A percentile compares a stretch with the other conserved stretches of the same genome.
Evolutionary conservation across 2,888 invertebrate species (phyloP).

Genomic region (Phyllotreta cruciferae): DNA sequence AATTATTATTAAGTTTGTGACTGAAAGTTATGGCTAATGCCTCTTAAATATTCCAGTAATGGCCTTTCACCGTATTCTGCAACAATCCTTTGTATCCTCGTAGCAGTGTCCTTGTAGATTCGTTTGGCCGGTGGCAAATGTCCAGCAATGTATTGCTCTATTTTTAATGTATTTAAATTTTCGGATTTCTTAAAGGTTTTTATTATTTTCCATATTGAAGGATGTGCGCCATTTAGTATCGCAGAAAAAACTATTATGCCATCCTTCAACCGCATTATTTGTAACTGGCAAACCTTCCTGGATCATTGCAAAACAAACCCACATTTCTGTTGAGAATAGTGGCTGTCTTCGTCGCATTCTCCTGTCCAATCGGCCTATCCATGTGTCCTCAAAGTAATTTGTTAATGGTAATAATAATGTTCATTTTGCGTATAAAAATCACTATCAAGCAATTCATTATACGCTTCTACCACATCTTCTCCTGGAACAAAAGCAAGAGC

Average conservation of each 20-base stretch:
- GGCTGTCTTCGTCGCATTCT: not conserved
- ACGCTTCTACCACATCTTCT: too few relatives aligned
- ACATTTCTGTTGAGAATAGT: not conserved
- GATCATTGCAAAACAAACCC: not conserved
- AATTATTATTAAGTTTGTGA: not conserved
- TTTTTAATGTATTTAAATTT: not conserved
- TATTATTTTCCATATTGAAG: not conserved
- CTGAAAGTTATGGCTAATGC: not conserved
- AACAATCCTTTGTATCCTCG: not conserved
- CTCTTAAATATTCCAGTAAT: not conserved
- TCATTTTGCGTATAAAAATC: not conserved
- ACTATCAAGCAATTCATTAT: too few relatives aligned
- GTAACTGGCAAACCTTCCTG: not conserved
- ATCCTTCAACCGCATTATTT: not conserved
- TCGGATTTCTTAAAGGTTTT: not conserved
- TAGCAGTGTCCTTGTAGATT: not conserved
- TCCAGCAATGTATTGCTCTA: constrained; percentile 1
- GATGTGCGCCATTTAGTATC: not conserved
- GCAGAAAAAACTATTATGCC: not conserved
- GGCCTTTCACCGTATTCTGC: not conserved
- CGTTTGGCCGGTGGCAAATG: not conserved
- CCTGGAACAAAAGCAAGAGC: too few relatives aligned
- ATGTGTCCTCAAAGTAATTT: not conserved
- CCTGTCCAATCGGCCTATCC: not conserved
- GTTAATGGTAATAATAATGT: not conserved